These are phyloP conservation scores for Hirtodrosophila confusa DNA, from an alignment of 2,888 invertebrate species.

Conservation along the genomic window DNA sequence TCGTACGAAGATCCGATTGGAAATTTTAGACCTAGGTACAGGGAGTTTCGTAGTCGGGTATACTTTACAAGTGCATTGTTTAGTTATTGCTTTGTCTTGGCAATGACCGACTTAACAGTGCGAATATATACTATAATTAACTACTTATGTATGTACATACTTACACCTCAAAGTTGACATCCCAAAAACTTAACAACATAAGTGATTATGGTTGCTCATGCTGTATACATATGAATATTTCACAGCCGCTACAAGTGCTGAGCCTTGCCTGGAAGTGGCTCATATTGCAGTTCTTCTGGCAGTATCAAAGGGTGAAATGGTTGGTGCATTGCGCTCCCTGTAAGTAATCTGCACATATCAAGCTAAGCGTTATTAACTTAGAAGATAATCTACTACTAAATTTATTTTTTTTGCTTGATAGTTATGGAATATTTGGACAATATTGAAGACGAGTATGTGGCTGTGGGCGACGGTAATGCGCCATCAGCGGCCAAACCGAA, in stretches of 20 bases:
- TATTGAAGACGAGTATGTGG: constrained; percentile 84
- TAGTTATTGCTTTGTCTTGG: too few species aligned
- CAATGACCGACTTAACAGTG: too few species aligned
- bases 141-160: too few species aligned
- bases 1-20: too few species aligned
- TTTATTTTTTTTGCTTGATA: constrained; percentile 25
- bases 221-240: background rate
- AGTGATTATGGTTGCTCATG: too few species aligned
- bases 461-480: constrained; percentile 70
- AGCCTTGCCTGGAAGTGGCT: constrained; percentile 84
- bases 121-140: too few species aligned
- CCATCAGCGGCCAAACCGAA: constrained; percentile 71
- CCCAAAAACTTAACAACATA: too few species aligned
- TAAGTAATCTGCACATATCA: constrained; percentile 53
- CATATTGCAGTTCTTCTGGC: constrained; percentile 82
- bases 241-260: constrained; percentile 84
- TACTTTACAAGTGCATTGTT: too few species aligned
- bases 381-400: background rate
- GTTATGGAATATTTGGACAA: constrained; percentile 84
- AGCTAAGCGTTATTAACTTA: too few species aligned
- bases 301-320: constrained; percentile 79
- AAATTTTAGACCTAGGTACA: too few species aligned
- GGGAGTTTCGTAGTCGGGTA: too few species aligned
- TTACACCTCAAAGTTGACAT: too few species aligned
- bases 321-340: constrained; percentile 83